A percentile compares a stretch with the other conserved stretches of the same genome.
These are phyloP conservation scores for Bombus terrestris DNA, from an alignment of 1,140 invertebrate species.

Conservation along the genomic window DNA sequence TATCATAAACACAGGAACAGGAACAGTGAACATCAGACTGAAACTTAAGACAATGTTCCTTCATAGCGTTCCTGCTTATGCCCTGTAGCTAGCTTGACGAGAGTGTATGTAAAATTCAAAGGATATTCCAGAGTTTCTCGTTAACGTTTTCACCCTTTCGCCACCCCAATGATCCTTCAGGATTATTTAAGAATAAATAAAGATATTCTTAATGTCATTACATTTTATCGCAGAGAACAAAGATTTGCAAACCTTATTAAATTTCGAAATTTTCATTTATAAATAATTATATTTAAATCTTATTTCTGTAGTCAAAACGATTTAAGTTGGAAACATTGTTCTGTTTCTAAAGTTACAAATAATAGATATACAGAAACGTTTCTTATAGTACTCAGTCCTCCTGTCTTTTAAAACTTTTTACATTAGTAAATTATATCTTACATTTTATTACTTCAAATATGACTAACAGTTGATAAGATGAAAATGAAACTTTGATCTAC, in stretches of 20 bases:
- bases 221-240: neutral
- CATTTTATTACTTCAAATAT: neutral
- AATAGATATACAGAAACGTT: too few relatives aligned
- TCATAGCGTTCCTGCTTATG: neutral
- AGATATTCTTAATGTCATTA: too few relatives aligned
- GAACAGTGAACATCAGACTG: neutral
- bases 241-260: neutral
- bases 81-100: neutral
- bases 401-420: neutral
- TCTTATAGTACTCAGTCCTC: too few relatives aligned
- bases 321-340: too few relatives aligned
- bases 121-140: neutral
- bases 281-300: neutral
- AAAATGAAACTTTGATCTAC: neutral
- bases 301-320: neutral
- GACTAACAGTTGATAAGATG: neutral
- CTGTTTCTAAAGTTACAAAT: too few relatives aligned
- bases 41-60: slow-evolving; percentile 7
- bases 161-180: neutral
- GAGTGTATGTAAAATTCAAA: slow-evolving; percentile 1
- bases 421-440: neutral
- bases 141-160: neutral
- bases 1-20: neutral
- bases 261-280: too few relatives aligned
- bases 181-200: neutral